Base-by-base conservation (phyloP, 1,140 invertebrate genomes). In the Drosophila ambigua region DNA sequence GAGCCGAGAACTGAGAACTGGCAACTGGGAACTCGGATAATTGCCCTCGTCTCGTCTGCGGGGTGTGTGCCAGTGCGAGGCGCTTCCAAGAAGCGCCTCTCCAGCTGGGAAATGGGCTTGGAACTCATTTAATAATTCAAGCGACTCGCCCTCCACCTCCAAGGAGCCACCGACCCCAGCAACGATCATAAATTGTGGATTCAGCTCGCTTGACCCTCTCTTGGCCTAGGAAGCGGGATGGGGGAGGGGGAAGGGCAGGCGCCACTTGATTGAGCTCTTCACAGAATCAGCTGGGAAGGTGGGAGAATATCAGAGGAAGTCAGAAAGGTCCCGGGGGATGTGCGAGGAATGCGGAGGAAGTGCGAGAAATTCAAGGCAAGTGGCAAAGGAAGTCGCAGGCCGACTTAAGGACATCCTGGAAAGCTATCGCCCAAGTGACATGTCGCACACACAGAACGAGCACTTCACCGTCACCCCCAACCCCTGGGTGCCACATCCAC, bases 331-430 rank as follows among this genome's bases (percentile, higher is more conserved):
- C 4, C 2, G 23, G 23, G 23, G 23, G 23, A 4, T 24, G 23
- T 6, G 5, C 13, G 3, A 39, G 20, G 20, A 54, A 66, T 31
- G 0, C 3, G 8, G 9, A 31, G 31, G 8, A 31, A 31, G 28
- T 31, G 28, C 8, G 28, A 16, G 4, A n/a, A n/a, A 28, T 23
- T 23, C 23, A 23, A 24, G 23, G 23, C 23, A 31, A 8, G 31
- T 31, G 31, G 31, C 5, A 41, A 23, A 61, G 31, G 48, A 66
- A 39, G 54, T 11, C 43, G 24, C 5, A 11, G 54, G 8, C 11
- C 7, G 7, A 35, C 45, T 68, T 57, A 35, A 69, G 66, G 64
- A 69, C 66, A 69, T 69, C 66, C 66, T 68, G 45, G 28, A 43
- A 31, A 57, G 64, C 62, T 39, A 31, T 31, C 31, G 8, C 2